Base-by-base conservation (phyloP, 2,113 vertebrate genomes). In the Micronycteris hirsuta region DNA sequence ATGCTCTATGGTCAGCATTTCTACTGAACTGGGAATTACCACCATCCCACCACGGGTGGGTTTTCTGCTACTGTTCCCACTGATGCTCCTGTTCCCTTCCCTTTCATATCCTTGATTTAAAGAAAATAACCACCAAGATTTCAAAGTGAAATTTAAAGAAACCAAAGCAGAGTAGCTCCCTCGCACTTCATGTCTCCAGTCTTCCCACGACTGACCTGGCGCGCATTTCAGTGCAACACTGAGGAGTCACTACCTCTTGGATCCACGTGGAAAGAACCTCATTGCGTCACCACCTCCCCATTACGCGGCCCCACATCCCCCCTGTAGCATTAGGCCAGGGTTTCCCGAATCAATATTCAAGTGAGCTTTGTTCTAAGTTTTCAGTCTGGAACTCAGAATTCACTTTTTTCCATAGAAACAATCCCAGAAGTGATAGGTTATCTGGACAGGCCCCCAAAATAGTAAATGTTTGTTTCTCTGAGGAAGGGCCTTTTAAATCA, bases 291-390 rank as follows among this genome's bases (percentile, higher is more conserved):
- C 31, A 36, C 17, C 36, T 80, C 24, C 52, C 61, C 83, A 2
- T 0, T 15, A 13, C 31, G n/a, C 0, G 11, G 81, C 68, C 11
- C 54, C 76, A 11, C 26, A 14, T 13, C 56, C n/a, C 76, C 54
- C 28, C 65, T 43, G 41, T 1, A 24, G 7, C 38, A 33, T 10
- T 5, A 49, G 47, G 77, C 2, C 24, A 84, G 38, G n/a, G 24
- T 71, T 81, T 58, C 81, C 78, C 81, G 43, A 41, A 83, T 10
- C 36, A 22, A 43, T 2, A 45, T 3, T n/a, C 36, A 78, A 74
- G 70, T 12, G 54, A 89, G 52, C 33, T 88, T 12, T n/a, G 77
- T 82, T 97, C 94, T 71, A 54, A 96, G 45, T 93, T 97, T 96
- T 65, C 90, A 54, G 7, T 38, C 54, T 89, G 68, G 88, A 96